phyloP scores from a whole-genome alignment of 2,113 vertebrate species.

The Casuarius casuarius region DNA sequence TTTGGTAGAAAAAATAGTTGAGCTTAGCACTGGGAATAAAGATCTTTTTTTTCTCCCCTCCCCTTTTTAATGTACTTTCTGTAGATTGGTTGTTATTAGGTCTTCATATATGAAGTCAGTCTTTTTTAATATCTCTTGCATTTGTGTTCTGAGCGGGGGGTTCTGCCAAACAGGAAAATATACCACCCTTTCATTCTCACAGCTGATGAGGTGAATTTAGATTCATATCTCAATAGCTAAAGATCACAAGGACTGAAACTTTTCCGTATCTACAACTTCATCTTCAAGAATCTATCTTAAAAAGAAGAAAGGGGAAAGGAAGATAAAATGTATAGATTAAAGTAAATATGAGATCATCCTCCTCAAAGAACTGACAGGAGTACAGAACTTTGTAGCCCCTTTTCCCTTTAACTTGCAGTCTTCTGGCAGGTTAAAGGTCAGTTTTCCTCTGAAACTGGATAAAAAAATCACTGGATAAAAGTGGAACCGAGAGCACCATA shows the following conservation, averaged over 20 bases:
- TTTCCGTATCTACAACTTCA: background rate
- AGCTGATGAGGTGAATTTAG: background rate
- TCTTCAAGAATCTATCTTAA: background rate
- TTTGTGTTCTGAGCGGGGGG: background rate
- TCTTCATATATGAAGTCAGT: background rate
- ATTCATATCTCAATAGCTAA: background rate
- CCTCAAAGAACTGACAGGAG: background rate
- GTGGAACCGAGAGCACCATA: background rate
- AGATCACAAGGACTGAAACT: background rate
- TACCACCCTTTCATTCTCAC: background rate
- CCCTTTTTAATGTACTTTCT: background rate
- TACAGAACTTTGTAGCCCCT: background rate
- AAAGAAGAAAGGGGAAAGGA: background rate
- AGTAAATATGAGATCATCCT: background rate
- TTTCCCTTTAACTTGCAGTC: background rate
- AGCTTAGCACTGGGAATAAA: background rate
- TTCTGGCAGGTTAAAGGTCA: background rate
- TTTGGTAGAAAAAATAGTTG: background rate
- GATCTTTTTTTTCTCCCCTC: background rate
- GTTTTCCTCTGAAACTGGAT: background rate
- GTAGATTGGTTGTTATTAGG: background rate
- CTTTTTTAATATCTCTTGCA: background rate
- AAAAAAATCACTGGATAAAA: background rate
- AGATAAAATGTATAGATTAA: background rate
- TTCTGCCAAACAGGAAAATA: background rate